Percentiles rank a stretch among this genome's conserved stretches.
Evolutionary conservation across 1,140 invertebrate species (phyloP).

Genomic region (Hydropsyche tenuis): DNA sequence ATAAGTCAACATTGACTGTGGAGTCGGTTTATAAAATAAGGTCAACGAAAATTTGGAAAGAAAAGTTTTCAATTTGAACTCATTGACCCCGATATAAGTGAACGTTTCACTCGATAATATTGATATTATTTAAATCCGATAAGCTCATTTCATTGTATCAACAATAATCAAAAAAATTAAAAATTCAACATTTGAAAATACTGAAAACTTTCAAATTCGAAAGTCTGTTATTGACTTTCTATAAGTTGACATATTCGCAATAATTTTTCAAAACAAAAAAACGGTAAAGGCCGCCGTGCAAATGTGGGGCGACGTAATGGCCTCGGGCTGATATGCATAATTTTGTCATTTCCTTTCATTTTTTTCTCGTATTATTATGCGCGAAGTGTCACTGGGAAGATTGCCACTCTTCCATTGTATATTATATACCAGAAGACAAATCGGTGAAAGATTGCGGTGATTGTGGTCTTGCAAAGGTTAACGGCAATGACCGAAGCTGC

Average conservation of each 20-base stretch:
- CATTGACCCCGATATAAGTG: no score
- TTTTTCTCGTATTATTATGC: not conserved
- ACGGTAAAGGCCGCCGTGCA: not conserved
- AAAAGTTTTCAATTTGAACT: no score
- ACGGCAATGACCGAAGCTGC: not conserved
- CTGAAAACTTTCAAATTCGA: no score
- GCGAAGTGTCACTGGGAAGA: not conserved
- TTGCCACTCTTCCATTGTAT: not conserved
- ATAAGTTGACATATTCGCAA: not conserved
- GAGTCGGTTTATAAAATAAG: no score
- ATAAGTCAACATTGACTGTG: no score
- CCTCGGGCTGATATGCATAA: constrained; percentile 12
- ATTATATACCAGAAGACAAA: not conserved
- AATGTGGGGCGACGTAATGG: not conserved
- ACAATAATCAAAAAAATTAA: no score
- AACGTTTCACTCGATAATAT: no score
- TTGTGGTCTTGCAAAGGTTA: constrained; percentile 10
- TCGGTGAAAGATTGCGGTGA: not conserved
- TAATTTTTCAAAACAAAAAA: constrained; percentile 12
- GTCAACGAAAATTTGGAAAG: no score
- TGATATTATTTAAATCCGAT: no score
- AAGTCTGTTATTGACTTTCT: no score
- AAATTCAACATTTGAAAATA: no score
- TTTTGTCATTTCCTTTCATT: constrained; percentile 7
- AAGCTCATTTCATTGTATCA: no score